Conservation (phyloP, 2,888 invertebrate species). For the Cistogaster globosa region DNA sequence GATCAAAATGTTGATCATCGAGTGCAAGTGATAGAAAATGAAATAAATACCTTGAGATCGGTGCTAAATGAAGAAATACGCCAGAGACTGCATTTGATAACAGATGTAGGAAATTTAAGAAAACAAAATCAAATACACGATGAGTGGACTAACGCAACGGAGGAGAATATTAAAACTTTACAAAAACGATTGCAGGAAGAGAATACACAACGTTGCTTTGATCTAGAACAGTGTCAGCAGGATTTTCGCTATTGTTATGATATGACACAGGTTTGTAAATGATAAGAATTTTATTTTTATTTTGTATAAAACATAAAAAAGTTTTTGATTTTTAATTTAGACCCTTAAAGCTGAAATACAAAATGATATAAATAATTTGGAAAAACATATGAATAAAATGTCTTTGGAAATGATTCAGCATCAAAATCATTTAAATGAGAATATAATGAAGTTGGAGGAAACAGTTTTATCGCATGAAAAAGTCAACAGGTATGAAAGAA, state of each 20-base stretch:
- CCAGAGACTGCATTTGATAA: slow-evolving; percentile 81
- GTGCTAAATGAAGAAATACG: slow-evolving; percentile 83
- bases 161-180: slow-evolving; percentile 82
- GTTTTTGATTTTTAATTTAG: slow-evolving; percentile 64
- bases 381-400: slow-evolving; percentile 78
- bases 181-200: slow-evolving; percentile 84
- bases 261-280: slow-evolving; percentile 80
- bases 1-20: slow-evolving; percentile 77
- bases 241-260: slow-evolving; percentile 85
- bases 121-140: slow-evolving; percentile 82
- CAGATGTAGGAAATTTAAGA: slow-evolving; percentile 82
- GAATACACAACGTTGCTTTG: slow-evolving; percentile 83
- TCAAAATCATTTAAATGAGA: slow-evolving; percentile 80
- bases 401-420: slow-evolving; percentile 78
- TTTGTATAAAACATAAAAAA: neutral
- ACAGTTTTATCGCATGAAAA: slow-evolving; percentile 78
- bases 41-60: slow-evolving; percentile 76
- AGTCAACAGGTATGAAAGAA: slow-evolving; percentile 74
- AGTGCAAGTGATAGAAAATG: slow-evolving; percentile 79
- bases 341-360: slow-evolving; percentile 78
- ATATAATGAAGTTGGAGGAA: slow-evolving; percentile 79
- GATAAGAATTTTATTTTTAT: neutral
- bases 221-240: slow-evolving; percentile 84
- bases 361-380: slow-evolving; percentile 75
- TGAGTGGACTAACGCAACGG: slow-evolving; percentile 80